phyloP scores from a whole-genome alignment of 53 echinoderm and acorn worm genomes.

The Echinarachnius parma region DNA sequence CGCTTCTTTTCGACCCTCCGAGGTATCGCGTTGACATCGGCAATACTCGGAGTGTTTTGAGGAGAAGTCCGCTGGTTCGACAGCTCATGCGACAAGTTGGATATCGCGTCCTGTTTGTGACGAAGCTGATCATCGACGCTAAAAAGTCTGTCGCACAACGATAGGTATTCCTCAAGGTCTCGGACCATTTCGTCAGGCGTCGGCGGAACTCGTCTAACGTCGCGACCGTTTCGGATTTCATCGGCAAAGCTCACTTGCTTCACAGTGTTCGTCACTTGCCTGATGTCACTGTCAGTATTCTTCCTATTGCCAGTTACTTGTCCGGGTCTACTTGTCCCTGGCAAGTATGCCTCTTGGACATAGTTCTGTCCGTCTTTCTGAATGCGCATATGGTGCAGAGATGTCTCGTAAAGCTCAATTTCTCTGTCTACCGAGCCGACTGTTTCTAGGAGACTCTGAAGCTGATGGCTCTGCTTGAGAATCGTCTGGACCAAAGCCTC shows the following conservation, averaged over 20 bases:
- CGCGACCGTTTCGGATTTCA: background rate
- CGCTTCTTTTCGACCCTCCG: constrained; percentile 22
- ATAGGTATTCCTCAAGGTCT: constrained; percentile 23
- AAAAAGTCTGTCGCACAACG: constrained; percentile 44
- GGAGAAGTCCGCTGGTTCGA: background rate
- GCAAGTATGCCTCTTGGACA: constrained; percentile 87
- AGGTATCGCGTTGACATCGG: background rate
- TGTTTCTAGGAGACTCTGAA: constrained; percentile 69
- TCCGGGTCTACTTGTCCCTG: constrained; percentile 5
- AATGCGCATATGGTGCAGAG: constrained; percentile 67
- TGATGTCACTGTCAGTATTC: no score
- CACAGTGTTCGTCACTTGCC: background rate
- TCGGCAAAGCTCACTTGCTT: background rate
- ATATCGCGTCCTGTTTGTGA: constrained; percentile 12
- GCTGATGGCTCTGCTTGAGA: constrained; percentile 69
- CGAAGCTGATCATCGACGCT: constrained; percentile 30
- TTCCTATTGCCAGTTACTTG: background rate
- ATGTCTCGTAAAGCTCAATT: constrained; percentile 87
- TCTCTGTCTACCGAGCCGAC: constrained; percentile 73
- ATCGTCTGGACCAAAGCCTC: constrained; percentile 64
- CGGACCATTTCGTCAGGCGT: constrained; percentile 22
- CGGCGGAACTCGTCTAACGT: constrained; percentile 6
- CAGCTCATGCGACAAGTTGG: constrained; percentile 9
- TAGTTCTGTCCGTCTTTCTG: constrained; percentile 87
- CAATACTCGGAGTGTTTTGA: background rate